Conservation (phyloP, 2,888 invertebrate species). For the Flexamia atlantica region DNA sequence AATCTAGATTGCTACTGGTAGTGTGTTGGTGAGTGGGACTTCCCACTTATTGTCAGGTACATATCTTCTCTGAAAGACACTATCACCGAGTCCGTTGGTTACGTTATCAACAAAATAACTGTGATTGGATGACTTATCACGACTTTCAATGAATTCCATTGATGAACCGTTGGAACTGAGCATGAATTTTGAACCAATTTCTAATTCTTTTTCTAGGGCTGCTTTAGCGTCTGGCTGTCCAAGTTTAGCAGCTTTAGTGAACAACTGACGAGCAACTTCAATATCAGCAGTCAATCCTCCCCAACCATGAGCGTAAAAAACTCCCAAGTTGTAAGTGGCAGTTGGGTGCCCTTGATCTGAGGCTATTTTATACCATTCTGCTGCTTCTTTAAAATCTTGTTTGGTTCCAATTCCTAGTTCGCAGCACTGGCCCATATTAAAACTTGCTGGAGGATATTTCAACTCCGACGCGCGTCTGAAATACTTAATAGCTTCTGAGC, state of each 20-base stretch:
- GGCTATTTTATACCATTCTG: constrained; percentile 81
- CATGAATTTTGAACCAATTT: background rate
- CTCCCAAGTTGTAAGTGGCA: constrained; percentile 84
- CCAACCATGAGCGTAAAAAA: constrained; percentile 82
- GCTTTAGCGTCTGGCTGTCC: constrained; percentile 79
- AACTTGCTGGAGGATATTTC: constrained; percentile 80
- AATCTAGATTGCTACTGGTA: constrained; percentile 39
- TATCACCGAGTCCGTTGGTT: background rate
- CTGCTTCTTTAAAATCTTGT: constrained; percentile 80
- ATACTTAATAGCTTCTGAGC: constrained; percentile 78
- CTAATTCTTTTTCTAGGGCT: constrained; percentile 74
- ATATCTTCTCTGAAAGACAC: background rate
- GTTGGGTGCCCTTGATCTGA: constrained; percentile 81
- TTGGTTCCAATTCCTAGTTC: constrained; percentile 82
- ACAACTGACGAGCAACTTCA: constrained; percentile 77
- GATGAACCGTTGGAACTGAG: background rate
- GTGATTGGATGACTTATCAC: background rate
- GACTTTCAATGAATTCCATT: background rate
- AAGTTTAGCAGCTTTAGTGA: constrained; percentile 78
- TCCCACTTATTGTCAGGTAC: constrained; percentile 15
- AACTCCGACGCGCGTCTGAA: constrained; percentile 78
- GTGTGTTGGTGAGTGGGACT: constrained; percentile 1
- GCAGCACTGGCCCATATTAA: constrained; percentile 84
- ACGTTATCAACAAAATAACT: background rate
- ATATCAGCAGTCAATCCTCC: constrained; percentile 78